Evolutionary conservation across 2,797 vertebrate genomes (phyloP), one percentile per base, ranked within the genome.

Genomic region (Threskiornis aethiopicus): DNA sequence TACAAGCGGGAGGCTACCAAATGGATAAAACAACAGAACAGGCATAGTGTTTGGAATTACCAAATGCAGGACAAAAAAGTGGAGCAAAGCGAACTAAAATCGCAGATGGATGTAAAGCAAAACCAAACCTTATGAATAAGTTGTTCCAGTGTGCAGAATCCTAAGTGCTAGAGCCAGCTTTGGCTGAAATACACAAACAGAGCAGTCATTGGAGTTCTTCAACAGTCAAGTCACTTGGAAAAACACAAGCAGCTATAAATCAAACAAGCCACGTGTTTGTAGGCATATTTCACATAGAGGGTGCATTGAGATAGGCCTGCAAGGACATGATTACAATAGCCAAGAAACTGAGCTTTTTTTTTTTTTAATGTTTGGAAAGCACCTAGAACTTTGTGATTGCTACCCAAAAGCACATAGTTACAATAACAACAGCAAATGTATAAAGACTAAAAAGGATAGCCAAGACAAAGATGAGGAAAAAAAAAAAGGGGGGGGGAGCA

Each of bases 211-310:
- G 70, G 85, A 95, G 89, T 94, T 95, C 87, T 95, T 95, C 87
- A 94, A 86, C 80, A 93, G 89, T 93, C 94, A 88, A 93, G 94
- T 95, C 89, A 94, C 77, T 94, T 91, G 94, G 93, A 95, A 96
- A 96, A 97, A 95, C 70, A 95, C 80, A 94, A 71, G 66, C 24
- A 89, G 79, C 76, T 92, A 91, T 96, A 94, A 97, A 93, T 95
- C 88, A 96, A 94, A 78, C 29, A 92, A 82, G 44, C 66, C 90
- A 93, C 4, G 4, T 94, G 90, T 70, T 95, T 94, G 80, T 76
- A 77, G 88, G 83, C 62, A 96, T 91, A 95, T 90, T 97, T 90
- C 88, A 89, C 86, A 90, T 33, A 95, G 90, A 97, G 70, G 35
- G 77, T 71, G 55, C 47, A 88, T 91, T 95, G 80, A 96, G 80